These are phyloP conservation scores for Eulithis testata DNA, from an alignment of 2,888 invertebrate species.

Conservation along the genomic window DNA sequence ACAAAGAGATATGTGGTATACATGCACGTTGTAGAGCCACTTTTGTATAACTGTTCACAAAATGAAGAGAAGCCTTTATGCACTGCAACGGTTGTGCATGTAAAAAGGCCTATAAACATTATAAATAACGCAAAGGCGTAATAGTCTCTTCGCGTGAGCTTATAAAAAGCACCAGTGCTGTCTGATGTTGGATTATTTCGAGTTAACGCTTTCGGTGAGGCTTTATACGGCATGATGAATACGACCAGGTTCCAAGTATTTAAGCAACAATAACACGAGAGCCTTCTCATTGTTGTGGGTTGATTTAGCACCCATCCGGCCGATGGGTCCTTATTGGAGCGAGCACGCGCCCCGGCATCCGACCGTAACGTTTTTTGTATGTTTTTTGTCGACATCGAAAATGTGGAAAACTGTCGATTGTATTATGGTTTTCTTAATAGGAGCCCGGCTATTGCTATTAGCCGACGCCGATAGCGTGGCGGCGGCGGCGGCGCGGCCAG, in stretches of 20 bases:
- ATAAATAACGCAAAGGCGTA: slow-evolving; percentile 32
- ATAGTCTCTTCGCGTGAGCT: slow-evolving; percentile 31
- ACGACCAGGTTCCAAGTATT: slow-evolving; percentile 52
- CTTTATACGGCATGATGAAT: slow-evolving; percentile 44
- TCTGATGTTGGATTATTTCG: slow-evolving; percentile 36
- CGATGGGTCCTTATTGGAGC: slow-evolving; percentile 34
- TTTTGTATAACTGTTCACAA: no score
- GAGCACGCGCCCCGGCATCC: slow-evolving; percentile 45
- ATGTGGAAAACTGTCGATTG: slow-evolving; percentile 10
- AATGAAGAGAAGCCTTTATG: no score
- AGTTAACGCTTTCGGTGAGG: slow-evolving; percentile 39
- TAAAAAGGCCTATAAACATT: background rate
- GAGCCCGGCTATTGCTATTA: background rate
- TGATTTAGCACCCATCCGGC: slow-evolving; percentile 52
- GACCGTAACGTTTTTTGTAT: slow-evolving; percentile 6
- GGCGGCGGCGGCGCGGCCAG: slow-evolving; percentile 10
- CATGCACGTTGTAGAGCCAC: no score
- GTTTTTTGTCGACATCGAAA: slow-evolving; percentile 23
- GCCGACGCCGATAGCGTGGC: slow-evolving; percentile 7
- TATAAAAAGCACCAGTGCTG: slow-evolving; percentile 32
- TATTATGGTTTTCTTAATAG: background rate
- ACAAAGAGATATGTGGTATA: no score
- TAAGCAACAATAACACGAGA: slow-evolving; percentile 54
- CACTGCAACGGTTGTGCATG: background rate
- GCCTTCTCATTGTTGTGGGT: slow-evolving; percentile 46